These are phyloP conservation scores for Cnemophilus loriae DNA, from an alignment of 2,113 vertebrate genomes.

Conservation along the genomic window DNA sequence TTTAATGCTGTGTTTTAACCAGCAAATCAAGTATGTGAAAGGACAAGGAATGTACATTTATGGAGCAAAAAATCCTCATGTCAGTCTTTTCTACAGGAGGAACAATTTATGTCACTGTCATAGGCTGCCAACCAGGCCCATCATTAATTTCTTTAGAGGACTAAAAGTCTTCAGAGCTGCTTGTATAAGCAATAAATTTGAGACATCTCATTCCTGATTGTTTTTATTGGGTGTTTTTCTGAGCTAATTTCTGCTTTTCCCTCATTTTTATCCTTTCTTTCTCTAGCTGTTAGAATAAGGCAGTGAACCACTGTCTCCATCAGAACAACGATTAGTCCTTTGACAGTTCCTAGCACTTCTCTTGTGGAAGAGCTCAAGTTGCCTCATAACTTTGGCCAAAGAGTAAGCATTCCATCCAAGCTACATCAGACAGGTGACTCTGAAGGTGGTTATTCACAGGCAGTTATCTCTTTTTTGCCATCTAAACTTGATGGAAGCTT, in stretches of 20 bases:
- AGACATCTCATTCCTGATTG: background rate
- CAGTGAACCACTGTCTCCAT: background rate
- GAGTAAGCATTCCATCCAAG: background rate
- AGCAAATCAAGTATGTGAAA: background rate
- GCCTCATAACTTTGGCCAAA: background rate
- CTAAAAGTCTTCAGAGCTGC: background rate
- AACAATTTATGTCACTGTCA: conserved; percentile 26
- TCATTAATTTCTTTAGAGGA: conserved; percentile 10
- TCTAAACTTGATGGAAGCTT: background rate
- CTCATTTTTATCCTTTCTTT: background rate
- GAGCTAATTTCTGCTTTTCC: background rate
- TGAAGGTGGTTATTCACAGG: background rate
- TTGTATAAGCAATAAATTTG: conserved; percentile 18
- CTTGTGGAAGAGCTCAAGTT: background rate
- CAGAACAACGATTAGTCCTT: background rate
- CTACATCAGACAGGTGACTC: background rate
- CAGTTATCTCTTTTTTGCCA: background rate
- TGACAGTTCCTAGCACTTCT: background rate
- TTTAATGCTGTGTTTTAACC: background rate
- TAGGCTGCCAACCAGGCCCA: background rate
- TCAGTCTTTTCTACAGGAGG: background rate
- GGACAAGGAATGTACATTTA: background rate
- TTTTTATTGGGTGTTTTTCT: background rate
- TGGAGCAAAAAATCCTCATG: background rate
- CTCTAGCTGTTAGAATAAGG: background rate